Base-by-base conservation (phyloP, 2,888 invertebrate species). In the Drosophila leonis region DNA sequence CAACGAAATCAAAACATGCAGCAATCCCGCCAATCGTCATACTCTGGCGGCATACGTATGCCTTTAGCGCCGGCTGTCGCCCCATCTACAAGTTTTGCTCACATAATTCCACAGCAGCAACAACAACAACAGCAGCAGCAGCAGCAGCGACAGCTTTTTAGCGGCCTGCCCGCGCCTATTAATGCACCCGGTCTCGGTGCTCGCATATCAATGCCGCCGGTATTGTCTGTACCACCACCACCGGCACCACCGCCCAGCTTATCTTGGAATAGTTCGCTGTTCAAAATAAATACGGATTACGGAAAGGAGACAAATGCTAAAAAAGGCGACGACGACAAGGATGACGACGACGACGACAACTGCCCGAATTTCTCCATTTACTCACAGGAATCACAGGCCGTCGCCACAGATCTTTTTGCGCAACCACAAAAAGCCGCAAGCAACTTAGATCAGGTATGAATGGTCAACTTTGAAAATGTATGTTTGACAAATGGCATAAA, bases 361-460 rank as follows among this genome's bases (percentile, higher is more conserved):
- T 97, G 97, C 92, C 97, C 97, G 6, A 97, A 97, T 92, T 97
- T 97, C 92, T 96, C 96, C 13, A 96, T 97, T 78, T 97, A 97
- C 93, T 97, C 97, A 0, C 95, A 96, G 10, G 95, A 96, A 83
- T 97, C 97, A 70, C 96, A 97, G 90, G 96, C 96, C 75, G 92
- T 93, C 63, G 93, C 93, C 33, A 83, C 91, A 33, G 90, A 91
- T 29, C 48, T 80, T 9, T 62, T 80, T 2, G 39, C 79, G 8
- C 55, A 71, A 7, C 82, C 82, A 9, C 72, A 72, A 48, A 55
- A 75, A 20, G 33, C 51, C 10, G 80, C 74, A 51, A 72, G 71
- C 27, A 64, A 41, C 24, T 48, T 80, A 37, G 81, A 90, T 44
- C 92, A 92, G 92, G 92, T 92, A 93, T 79, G 88, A 76, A 80